Evolutionary conservation across 2,888 invertebrate genomes (phyloP), one percentile per base, ranked within the genome.

Genomic region (Herminia tarsipennalis): DNA sequence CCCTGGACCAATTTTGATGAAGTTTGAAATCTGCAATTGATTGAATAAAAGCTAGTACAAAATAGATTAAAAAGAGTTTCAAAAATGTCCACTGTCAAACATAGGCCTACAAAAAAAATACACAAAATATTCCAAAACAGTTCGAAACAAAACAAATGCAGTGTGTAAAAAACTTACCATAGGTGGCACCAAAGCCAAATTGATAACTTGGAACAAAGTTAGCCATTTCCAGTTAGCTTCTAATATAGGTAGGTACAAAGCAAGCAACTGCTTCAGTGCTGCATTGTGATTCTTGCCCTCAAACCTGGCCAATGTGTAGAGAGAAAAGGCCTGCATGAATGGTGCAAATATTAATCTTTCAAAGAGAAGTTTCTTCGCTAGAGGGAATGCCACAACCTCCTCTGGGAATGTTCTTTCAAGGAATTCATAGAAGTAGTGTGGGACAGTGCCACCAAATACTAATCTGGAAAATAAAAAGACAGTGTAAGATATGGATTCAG

Each of bases 141-240:
- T n/a, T n/a, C n/a, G n/a, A n/a, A n/a, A n/a, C n/a, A n/a, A n/a
- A n/a, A n/a, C n/a, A n/a, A n/a, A n/a, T n/a, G n/a, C n/a, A n/a
- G n/a, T n/a, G n/a, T n/a, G n/a, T 5, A 3, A 17, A 13, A 20
- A 21, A 83, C 90, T 93, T 87, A 96, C 96, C 94, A 96, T 93
- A 44, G 96, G 95, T 12, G 96, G 96, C 3, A 96, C 94, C 66
- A 95, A 94, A 53, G 93, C 93, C 56, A 96, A 86, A 75, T 96
- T 96, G 12, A 96, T 84, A 47, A 95, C 92, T 64, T 96, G 96
- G 68, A 96, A 92, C 5, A 96, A 54, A 0, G 96, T 95, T 27
- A 96, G 81, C 87, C 95, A 96, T 74, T 94, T 95, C 94, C 95
- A 95, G 79, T 96, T 96, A 1, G 95, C 94, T 54, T 92, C 87